phyloP scores from a whole-genome alignment of 2,888 invertebrate species.

The Platycheirus rosarum region DNA sequence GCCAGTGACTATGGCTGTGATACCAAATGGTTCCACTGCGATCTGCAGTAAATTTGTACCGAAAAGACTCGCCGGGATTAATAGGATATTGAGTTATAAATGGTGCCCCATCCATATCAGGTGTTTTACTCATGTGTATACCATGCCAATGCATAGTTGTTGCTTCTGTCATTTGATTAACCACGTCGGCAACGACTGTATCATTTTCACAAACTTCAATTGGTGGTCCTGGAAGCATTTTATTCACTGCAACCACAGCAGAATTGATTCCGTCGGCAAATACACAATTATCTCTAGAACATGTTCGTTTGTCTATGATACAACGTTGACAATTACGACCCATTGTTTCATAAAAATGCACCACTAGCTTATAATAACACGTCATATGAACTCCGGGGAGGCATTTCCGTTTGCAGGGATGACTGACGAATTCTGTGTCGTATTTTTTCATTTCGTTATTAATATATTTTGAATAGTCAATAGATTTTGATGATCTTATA shows the following conservation, averaged over 20 bases:
- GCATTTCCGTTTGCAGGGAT: slow-evolving; percentile 80
- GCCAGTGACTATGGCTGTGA: slow-evolving; percentile 80
- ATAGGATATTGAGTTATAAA: slow-evolving; percentile 79
- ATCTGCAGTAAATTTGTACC: slow-evolving; percentile 79
- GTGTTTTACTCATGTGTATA: slow-evolving; percentile 78
- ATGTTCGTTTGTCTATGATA: slow-evolving; percentile 76
- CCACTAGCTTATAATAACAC: slow-evolving; percentile 79
- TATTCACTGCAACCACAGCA: slow-evolving; percentile 80
- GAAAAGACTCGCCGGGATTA: slow-evolving; percentile 79
- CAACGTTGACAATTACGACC: slow-evolving; percentile 79
- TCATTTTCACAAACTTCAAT: slow-evolving; percentile 80
- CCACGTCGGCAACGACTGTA: slow-evolving; percentile 79
- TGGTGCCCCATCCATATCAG: slow-evolving; percentile 80
- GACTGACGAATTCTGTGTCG: slow-evolving; percentile 76
- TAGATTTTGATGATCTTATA: slow-evolving; percentile 45
- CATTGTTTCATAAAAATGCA: slow-evolving; percentile 79
- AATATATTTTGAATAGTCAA: slow-evolving; percentile 40
- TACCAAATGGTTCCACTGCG: slow-evolving; percentile 80
- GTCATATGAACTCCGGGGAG: slow-evolving; percentile 77
- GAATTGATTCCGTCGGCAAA: slow-evolving; percentile 79
- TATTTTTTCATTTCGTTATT: slow-evolving; percentile 45
- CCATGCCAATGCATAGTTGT: slow-evolving; percentile 81
- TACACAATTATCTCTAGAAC: slow-evolving; percentile 78
- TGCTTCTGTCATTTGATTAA: slow-evolving; percentile 79
- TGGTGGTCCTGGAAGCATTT: slow-evolving; percentile 79